A percentile compares a stretch with the other conserved stretches of the same genome.
These are phyloP conservation scores for Parotocinclus haroldoi DNA, from an alignment of 2,797 vertebrate genomes.

Conservation along the genomic window DNA sequence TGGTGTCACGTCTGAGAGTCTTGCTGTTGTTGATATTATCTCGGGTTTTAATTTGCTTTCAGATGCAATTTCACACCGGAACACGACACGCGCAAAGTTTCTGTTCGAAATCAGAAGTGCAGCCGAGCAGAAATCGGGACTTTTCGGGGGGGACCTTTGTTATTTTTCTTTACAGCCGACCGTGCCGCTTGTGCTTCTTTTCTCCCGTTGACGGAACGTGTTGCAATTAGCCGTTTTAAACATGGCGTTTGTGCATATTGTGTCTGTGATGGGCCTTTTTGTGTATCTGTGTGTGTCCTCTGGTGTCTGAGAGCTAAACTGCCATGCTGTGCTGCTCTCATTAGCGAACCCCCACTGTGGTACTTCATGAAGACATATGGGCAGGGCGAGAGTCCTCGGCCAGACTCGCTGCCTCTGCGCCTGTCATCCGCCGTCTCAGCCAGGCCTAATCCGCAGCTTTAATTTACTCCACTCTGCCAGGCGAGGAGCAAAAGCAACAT, in stretches of 20 bases:
- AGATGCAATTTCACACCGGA: no score
- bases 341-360: conserved; percentile 67
- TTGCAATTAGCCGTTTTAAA: conserved; percentile 18
- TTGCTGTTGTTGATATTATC: no score
- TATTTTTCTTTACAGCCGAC: no score
- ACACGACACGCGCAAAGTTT: no score
- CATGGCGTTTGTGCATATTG: conserved; percentile 27
- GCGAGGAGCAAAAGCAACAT: conserved; percentile 77
- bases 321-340: conserved; percentile 59
- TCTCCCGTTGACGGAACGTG: neutral
- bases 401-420: conserved; percentile 77
- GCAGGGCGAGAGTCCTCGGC: conserved; percentile 76
- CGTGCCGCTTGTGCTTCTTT: neutral
- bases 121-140: no score
- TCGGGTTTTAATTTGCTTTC: no score
- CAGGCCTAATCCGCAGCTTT: conserved; percentile 88
- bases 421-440: conserved; percentile 89
- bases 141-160: no score
- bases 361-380: conserved; percentile 85
- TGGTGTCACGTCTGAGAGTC: no score
- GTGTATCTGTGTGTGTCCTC: conserved; percentile 8
- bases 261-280: conserved; percentile 14
- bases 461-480: conserved; percentile 90
- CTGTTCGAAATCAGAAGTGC: no score
- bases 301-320: conserved; percentile 38